These are phyloP conservation scores for Hyla sarda DNA, from an alignment of 2,113 vertebrate genomes.

Conservation along the genomic window DNA sequence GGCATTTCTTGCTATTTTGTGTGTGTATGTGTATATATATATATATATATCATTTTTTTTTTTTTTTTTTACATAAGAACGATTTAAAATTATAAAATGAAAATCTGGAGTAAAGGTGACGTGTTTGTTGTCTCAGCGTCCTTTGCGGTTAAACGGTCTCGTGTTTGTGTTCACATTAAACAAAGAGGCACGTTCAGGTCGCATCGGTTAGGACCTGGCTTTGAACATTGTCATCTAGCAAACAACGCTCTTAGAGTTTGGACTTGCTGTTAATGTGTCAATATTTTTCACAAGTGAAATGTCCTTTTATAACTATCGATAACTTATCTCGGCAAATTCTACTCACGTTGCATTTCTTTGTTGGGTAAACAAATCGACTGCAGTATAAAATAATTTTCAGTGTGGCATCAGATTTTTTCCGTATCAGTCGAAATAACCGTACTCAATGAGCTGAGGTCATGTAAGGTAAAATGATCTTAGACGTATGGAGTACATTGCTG, in stretches of 20 bases:
- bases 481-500: not conserved
- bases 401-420: not conserved
- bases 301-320: conserved; percentile 4
- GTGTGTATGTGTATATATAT: too few species aligned
- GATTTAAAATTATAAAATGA: not conserved
- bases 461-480: not conserved
- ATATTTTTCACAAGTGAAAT: not conserved
- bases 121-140: not conserved
- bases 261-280: conserved; percentile 10
- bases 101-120: not conserved
- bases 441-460: not conserved
- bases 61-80: not conserved
- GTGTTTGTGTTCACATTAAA: not conserved
- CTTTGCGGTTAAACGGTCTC: not conserved
- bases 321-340: not conserved
- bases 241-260: not conserved
- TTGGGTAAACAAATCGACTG: not conserved
- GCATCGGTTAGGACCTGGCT: not conserved
- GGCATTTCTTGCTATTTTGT: not conserved
- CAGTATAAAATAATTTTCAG: not conserved
- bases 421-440: not conserved
- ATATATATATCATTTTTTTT: too few species aligned
- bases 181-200: not conserved
- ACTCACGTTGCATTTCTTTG: not conserved
- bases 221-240: not conserved